These are phyloP conservation scores for Rotaria socialis DNA, from an alignment of 2,888 invertebrate genomes.

Conservation along the genomic window DNA sequence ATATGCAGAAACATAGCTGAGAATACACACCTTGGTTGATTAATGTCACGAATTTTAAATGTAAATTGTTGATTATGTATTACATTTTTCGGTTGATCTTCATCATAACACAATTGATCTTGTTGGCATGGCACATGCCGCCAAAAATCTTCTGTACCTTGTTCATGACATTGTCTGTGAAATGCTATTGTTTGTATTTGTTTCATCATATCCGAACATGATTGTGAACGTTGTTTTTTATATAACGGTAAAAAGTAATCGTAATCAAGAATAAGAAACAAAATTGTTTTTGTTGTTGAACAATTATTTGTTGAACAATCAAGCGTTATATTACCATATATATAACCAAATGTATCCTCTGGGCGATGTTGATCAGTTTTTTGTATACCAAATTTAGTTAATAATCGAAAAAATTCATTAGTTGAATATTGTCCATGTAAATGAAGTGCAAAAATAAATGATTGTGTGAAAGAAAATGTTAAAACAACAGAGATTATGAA, in stretches of 20 bases:
- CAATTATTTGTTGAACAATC: constrained; percentile 50
- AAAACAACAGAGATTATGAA: no score
- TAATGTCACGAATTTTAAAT: constrained; percentile 80
- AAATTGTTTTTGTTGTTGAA: not conserved
- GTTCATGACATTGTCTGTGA: constrained; percentile 74
- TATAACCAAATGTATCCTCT: constrained; percentile 83
- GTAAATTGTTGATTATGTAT: constrained; percentile 85
- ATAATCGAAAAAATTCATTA: constrained; percentile 70
- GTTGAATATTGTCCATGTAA: constrained; percentile 56
- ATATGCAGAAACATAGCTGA: not conserved
- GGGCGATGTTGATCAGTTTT: constrained; percentile 81
- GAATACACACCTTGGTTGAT: constrained; percentile 73
- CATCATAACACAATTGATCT: constrained; percentile 75
- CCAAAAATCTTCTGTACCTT: constrained; percentile 73
- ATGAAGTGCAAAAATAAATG: constrained; percentile 49
- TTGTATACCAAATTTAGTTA: constrained; percentile 91
- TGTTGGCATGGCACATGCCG: constrained; percentile 78
- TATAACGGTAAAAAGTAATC: constrained; percentile 1
- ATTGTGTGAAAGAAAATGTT: not conserved
- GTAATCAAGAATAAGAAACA: not conserved
- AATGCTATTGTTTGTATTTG: constrained; percentile 76
- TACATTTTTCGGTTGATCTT: constrained; percentile 77
- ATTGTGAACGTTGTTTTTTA: not conserved
- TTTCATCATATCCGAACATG: constrained; percentile 78
- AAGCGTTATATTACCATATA: constrained; percentile 86